Evolutionary conservation across 2,113 vertebrate genomes (phyloP).

Genomic region (Gambusia affinis): DNA sequence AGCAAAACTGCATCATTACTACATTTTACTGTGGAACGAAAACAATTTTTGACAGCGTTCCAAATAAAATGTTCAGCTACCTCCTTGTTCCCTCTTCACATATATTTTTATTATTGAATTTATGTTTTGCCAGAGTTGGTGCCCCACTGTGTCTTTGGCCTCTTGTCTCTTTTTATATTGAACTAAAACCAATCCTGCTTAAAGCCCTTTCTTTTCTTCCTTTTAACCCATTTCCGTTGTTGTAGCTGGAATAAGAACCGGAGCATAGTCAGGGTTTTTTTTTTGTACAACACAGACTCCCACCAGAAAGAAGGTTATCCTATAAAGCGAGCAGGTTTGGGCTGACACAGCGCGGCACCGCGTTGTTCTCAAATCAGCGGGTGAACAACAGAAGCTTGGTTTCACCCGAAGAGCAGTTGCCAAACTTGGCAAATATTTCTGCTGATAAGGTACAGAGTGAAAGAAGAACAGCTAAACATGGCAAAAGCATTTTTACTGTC

Average conservation of each 20-base stretch:
- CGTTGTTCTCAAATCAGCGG: constrained; percentile 51
- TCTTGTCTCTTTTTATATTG: constrained; percentile 13
- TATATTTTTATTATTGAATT: constrained; percentile 50
- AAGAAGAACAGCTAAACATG: constrained; percentile 49
- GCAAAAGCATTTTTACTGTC: constrained; percentile 27
- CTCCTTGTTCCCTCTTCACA: constrained; percentile 10
- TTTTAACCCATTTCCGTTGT: constrained; percentile 3
- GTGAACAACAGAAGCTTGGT: constrained; percentile 44
- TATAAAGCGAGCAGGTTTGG: constrained; percentile 29
- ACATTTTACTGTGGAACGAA: background rate
- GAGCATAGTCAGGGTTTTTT: constrained; percentile 15
- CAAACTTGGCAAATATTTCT: constrained; percentile 31
- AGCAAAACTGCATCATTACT: background rate
- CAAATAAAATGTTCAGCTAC: constrained; percentile 16
- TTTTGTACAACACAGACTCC: constrained; percentile 35
- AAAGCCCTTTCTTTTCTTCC: constrained; percentile 17
- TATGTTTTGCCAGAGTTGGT: constrained; percentile 31
- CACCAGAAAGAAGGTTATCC: constrained; percentile 44
- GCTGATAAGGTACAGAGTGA: constrained; percentile 40
- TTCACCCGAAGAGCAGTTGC: constrained; percentile 30
- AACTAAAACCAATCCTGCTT: constrained; percentile 48
- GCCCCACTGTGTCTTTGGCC: constrained; percentile 40
- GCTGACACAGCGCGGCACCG: constrained; percentile 38
- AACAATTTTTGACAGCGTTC: constrained; percentile 19
- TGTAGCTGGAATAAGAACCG: constrained; percentile 38